Percentiles rank a stretch among this genome's conserved stretches.
Conservation (phyloP, 1,140 invertebrate genomes). For the Lepidotrigona ventralis region DNA sequence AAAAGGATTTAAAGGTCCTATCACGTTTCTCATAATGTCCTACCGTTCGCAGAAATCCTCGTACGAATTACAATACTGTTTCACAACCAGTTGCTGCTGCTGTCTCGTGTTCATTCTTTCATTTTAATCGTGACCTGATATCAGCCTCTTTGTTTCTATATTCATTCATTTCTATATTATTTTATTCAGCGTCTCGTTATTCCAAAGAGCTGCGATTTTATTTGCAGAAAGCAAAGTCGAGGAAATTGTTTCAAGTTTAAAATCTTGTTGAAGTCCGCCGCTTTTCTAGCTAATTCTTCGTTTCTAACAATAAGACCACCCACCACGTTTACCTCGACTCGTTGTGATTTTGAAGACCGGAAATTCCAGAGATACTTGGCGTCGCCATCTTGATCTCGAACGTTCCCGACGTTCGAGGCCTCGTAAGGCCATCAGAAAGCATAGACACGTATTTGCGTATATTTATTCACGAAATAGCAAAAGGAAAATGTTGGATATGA, state of each 20-base stretch:
- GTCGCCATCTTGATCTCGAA: neutral
- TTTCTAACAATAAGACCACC: neutral
- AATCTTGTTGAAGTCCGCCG: neutral
- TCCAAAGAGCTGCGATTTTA: neutral
- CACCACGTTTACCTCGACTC: conserved; percentile 2
- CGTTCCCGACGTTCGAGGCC: neutral
- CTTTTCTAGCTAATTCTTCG: neutral
- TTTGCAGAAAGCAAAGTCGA: neutral
- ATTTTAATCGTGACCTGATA: neutral
- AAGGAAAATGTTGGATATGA: neutral
- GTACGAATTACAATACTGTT: conserved; percentile 56
- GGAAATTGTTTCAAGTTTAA: neutral
- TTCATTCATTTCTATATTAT: too few relatives aligned
- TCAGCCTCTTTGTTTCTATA: neutral
- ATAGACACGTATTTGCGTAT: neutral
- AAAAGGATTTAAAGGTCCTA: conserved; percentile 68
- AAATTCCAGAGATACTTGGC: conserved; percentile 57
- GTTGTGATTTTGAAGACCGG: conserved; percentile 39
- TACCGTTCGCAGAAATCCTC: conserved; percentile 53
- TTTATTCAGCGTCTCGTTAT: too few relatives aligned
- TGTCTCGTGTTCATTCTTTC: neutral
- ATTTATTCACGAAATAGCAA: neutral
- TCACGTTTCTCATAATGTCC: conserved; percentile 60
- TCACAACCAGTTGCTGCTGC: neutral
- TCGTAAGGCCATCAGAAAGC: conserved; percentile 10